Percentiles rank a stretch among this genome's conserved stretches.
Evolutionary conservation across 2,888 invertebrate genomes (phyloP).

Genomic region (Balanococcus diminutus): DNA sequence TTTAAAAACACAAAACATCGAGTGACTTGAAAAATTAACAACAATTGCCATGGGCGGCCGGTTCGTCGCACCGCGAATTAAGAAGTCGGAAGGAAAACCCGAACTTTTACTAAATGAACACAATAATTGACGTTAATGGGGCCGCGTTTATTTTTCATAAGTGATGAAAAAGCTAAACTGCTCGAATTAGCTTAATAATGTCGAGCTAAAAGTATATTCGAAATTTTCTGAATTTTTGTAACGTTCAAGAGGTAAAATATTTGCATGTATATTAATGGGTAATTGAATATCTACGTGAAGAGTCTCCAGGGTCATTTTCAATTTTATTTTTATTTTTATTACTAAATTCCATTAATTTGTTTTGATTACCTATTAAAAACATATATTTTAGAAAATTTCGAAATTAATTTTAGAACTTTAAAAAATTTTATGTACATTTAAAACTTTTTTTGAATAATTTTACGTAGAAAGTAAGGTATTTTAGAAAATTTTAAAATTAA

Average conservation of each 20-base stretch:
- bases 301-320: too few relatives aligned
- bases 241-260: not conserved
- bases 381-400: too few relatives aligned
- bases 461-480: too few relatives aligned
- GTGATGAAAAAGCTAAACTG: not conserved
- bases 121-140: constrained; percentile 8
- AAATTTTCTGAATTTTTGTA: not conserved
- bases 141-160: constrained; percentile 4
- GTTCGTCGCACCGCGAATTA: not conserved
- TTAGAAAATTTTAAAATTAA: too few relatives aligned
- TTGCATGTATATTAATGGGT: too few relatives aligned
- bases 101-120: not conserved
- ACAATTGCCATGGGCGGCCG: not conserved
- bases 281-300: too few relatives aligned
- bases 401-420: too few relatives aligned
- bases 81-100: not conserved
- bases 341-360: too few relatives aligned
- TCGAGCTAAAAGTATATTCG: not conserved
- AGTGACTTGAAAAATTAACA: constrained; percentile 20
- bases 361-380: too few relatives aligned
- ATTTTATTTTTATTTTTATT: too few relatives aligned
- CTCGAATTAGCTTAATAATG: not conserved
- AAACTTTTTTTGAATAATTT: too few relatives aligned
- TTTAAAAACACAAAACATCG: not conserved
- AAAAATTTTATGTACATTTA: too few relatives aligned